Evolutionary conservation across 2,888 invertebrate genomes (phyloP), one percentile per base, ranked within the genome.

Genomic region (Gisinianus flammeolus): DNA sequence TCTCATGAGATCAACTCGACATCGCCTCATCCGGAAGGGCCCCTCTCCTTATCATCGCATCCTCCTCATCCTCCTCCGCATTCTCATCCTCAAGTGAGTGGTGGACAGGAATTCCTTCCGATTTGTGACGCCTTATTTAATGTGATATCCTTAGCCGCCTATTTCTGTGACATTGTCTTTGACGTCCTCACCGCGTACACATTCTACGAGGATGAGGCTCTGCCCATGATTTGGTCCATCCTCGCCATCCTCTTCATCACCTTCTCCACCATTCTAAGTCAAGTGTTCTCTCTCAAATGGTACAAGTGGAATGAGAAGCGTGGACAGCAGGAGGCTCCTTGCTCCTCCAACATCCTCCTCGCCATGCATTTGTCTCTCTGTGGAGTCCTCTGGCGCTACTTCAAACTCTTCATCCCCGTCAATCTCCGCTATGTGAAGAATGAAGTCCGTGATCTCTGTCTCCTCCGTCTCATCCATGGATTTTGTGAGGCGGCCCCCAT

Each of bases 81-180:
- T 30, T 5, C 22, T 30, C 44, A 44, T 12, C 12, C 28, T 22
- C 66, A n/a, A 68, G n/a, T 66, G 28, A 26, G 52, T 31, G 22
- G 69, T 31, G 31, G 33, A 58, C 86, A 87, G 83, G 94, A 95
- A 90, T 95, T 95, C 88, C 90, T 95, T 88, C 95, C 95, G 84
- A 90, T 95, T 87, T 95, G 95, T 90, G 95, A 95, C 89, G 93
- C 95, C 83, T 89, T 95, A 69, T 95, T 95, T 90, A 95, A 95
- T 88, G 93, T 95, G 87, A 94, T 95, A 85, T 95, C 95, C 69
- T 89, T 95, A 84, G 94, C 94, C 78, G 93, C 93, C 30, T 95
- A 95, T 87, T 95, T 95, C 88, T 95, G 95, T 89, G 94, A 95
- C 89, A 92, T 94, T 81, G 94, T 95, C 8, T 95, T 95, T 87